Evolutionary conservation across 30 jellyfish, hydroid and myxozoan genomes (phyloP).

Genomic region (Pelagia noctiluca): DNA sequence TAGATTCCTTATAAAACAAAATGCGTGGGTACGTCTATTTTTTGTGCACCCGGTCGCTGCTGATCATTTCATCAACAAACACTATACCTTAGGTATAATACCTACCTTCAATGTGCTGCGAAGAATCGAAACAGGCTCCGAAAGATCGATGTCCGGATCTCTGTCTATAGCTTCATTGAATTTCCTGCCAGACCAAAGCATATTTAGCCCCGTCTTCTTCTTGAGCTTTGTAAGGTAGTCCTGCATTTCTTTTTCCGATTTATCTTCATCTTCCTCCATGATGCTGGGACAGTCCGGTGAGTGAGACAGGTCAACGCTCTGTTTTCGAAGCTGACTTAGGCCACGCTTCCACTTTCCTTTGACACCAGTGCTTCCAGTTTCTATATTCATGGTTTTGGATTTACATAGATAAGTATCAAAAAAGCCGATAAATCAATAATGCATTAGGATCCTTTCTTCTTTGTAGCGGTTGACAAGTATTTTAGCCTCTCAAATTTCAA

Average conservation of each 20-base stretch:
- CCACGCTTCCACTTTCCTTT: conserved; percentile 81
- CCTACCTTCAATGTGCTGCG: conserved; percentile 36
- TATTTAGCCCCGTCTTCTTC: conserved; percentile 81
- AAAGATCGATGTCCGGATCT: conserved; percentile 86
- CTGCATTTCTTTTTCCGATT: conserved; percentile 46
- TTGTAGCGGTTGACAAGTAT: no score
- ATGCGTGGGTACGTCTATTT: no score
- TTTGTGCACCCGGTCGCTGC: no score
- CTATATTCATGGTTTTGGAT: conserved; percentile 1
- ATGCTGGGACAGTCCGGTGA: conserved; percentile 19
- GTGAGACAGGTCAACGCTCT: conserved; percentile 47
- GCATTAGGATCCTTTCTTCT: no score
- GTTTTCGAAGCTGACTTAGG: conserved; percentile 66
- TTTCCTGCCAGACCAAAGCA: conserved; percentile 89
- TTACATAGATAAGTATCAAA: conserved; percentile 54
- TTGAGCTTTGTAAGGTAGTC: conserved; percentile 65
- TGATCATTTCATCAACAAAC: no score
- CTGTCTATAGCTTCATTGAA: conserved; percentile 76
- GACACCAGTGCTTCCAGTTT: conserved; percentile 26
- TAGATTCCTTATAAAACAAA: no score
- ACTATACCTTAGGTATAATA: no score
- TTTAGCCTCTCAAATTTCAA: no score
- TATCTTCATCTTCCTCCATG: conserved; percentile 69
- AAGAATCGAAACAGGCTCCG: conserved; percentile 56
- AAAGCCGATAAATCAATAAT: no score